Base-by-base conservation (phyloP, 1,140 invertebrate species). In the Calliopsis andreniformis region DNA sequence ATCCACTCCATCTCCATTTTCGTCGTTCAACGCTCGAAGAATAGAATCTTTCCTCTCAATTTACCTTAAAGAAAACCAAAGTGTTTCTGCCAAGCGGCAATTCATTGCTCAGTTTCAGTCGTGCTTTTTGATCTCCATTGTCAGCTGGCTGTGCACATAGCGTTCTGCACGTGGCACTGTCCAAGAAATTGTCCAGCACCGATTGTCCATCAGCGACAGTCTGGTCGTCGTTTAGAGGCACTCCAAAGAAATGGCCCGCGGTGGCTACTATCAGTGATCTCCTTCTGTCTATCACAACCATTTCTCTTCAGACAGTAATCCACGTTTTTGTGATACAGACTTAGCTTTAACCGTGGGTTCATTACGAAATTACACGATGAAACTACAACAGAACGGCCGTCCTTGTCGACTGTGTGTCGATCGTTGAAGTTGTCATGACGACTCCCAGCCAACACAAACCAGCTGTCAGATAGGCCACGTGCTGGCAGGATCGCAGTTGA, bases 41-140 rank as follows among this genome's bases (percentile, higher is more conserved):
- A n/a, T n/a, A n/a, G n/a, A n/a, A n/a, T n/a, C n/a, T n/a, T n/a
- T n/a, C n/a, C n/a, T 0, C 0, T 14, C 25, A 12, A 61, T 14
- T 69, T 78, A 91, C 91, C 90, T 92, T 92, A 43, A 91, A 92
- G 77, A 92, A 92, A 0, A 92, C 89, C n/a, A 92, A 61, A 0
- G 83, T 87, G 70, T 90, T 91, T 43, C 77, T 82, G 0, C 78
- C 87, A 55, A 78, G 20, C 1, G 86, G 66, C 28, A 90, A 61
- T 23, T 90, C 87, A 35, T 84, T 86, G 18, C 76, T 89, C 18
- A 91, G 69, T 59, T 87, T 87, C 14, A 92, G 43, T 0, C 35
- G 43, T 43, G 56, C 23, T 63, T 67, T 39, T 16, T 85, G 59
- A 0, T 59, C 62, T 0, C 83, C 47, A 0, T 6, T 30, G 18